Conservation (phyloP, 1,140 invertebrate species). For the Drosophila melanica region DNA sequence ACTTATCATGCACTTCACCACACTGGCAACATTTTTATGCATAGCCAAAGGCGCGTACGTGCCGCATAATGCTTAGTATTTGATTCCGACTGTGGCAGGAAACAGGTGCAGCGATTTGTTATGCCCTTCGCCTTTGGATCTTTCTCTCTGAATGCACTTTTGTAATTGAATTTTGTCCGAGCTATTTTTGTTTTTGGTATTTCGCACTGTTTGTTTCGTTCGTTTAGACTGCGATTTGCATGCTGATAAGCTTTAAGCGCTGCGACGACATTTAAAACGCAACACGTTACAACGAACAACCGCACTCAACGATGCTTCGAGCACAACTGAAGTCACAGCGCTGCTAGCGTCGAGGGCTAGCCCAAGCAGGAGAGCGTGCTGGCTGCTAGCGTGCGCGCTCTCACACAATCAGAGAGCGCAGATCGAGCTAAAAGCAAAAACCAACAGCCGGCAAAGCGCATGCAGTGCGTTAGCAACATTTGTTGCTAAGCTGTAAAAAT, state of each 20-base stretch:
- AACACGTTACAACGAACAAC: conserved; percentile 28
- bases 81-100: conserved; percentile 51
- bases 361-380: background rate
- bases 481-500: conserved; percentile 19
- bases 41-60: conserved; percentile 73
- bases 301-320: conserved; percentile 59
- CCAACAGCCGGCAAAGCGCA: conserved; percentile 27
- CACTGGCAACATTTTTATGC: conserved; percentile 57
- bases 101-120: conserved; percentile 60
- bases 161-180: conserved; percentile 8
- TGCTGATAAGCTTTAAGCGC: conserved; percentile 24
- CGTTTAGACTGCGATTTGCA: conserved; percentile 19
- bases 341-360: conserved; percentile 23
- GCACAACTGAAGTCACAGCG: conserved; percentile 50
- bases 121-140: background rate
- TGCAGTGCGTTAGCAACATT: conserved; percentile 21
- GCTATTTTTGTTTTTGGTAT: background rate
- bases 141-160: conserved; percentile 23
- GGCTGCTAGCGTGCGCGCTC: conserved; percentile 4
- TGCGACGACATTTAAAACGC: background rate
- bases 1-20: conserved; percentile 64
- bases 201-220: conserved; percentile 58
- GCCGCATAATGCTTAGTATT: conserved; percentile 38
- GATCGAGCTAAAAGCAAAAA: conserved; percentile 33
- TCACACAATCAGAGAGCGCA: conserved; percentile 1